Base-by-base conservation (phyloP, 2,797 vertebrate genomes). In the Acipenser transmontanus region DNA sequence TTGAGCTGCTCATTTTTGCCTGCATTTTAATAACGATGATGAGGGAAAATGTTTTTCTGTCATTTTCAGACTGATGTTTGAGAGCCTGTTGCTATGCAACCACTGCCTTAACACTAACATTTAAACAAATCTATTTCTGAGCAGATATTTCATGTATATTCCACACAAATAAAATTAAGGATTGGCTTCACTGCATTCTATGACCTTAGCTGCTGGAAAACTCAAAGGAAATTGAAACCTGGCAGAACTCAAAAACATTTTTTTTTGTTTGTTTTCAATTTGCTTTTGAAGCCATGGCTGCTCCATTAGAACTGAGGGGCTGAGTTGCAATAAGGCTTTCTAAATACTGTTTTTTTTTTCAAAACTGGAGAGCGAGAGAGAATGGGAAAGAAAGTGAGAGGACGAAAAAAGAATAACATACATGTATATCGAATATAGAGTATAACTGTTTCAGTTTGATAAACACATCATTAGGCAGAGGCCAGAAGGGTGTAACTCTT, bases 201-300 rank as follows among this genome's bases (percentile, higher is more conserved):
- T 61, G 63, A 61, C 66, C 64, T 61, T 59, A 64, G 63, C 62
- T 57, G 62, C 57, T 73, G 57, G 57, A 66, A 72, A 7, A 64
- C 66, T 61, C 64, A 59, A 65, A 11, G 69, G 68, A 73, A 72
- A 68, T 65, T 62, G 72, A 69, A 70, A 63, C 62, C 67, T 69
- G 69, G 48, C 65, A 66, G 34, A 11, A 57, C 4, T 57, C 2
- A 7, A 13, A 57, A 11, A 7, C 14, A 2, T 57, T n/a, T n/a
- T 57, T 57, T 57, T 57, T 34, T 0, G 20, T 34, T 34, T 34
- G 20, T 34, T 34, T 34, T 34, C 4, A 4, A 34, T 34, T 34
- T 34, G 34, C 34, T 34, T 34, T 34, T 34, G 34, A 34, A 34
- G 34, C 34, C 34, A 1, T 4, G 34, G 34, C 34, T 34, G 34